Evolutionary conservation across 1,140 invertebrate genomes (phyloP).

Genomic region (Stegodyphus dumicola): DNA sequence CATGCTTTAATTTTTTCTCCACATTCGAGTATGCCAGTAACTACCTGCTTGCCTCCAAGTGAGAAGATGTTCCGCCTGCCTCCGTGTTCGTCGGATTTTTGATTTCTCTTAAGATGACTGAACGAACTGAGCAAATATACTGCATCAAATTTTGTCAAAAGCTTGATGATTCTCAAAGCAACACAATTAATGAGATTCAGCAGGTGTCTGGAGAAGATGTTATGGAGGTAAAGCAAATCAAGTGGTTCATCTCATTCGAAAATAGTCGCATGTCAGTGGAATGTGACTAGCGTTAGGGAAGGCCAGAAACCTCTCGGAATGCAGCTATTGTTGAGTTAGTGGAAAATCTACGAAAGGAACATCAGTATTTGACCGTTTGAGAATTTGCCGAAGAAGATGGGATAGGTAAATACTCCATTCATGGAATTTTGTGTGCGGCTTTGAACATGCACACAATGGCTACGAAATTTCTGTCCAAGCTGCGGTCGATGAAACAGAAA

Average conservation of each 20-base stretch:
- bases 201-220: slow-evolving; percentile 63
- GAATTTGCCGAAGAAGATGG: neutral
- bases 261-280: slow-evolving; percentile 62
- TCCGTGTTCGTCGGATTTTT: neutral
- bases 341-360: neutral
- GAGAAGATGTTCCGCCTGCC: neutral
- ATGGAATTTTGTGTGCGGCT: neutral
- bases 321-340: slow-evolving; percentile 60
- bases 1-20: neutral
- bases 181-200: slow-evolving; percentile 62
- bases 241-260: slow-evolving; percentile 64
- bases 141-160: slow-evolving; percentile 63
- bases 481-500: neutral
- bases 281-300: slow-evolving; percentile 56
- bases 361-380: neutral
- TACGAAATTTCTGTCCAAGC: neutral
- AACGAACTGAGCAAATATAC: slow-evolving; percentile 27
- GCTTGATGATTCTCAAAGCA: slow-evolving; percentile 51
- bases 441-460: neutral
- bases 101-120: neutral
- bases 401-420: neutral
- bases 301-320: slow-evolving; percentile 62
- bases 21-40: slow-evolving; percentile 27
- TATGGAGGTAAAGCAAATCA: slow-evolving; percentile 63
- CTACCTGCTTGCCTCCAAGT: neutral